Evolutionary conservation across 2,797 vertebrate species (phyloP), one percentile per base, ranked within the genome.

Genomic region (Acropternis orthonyx): DNA sequence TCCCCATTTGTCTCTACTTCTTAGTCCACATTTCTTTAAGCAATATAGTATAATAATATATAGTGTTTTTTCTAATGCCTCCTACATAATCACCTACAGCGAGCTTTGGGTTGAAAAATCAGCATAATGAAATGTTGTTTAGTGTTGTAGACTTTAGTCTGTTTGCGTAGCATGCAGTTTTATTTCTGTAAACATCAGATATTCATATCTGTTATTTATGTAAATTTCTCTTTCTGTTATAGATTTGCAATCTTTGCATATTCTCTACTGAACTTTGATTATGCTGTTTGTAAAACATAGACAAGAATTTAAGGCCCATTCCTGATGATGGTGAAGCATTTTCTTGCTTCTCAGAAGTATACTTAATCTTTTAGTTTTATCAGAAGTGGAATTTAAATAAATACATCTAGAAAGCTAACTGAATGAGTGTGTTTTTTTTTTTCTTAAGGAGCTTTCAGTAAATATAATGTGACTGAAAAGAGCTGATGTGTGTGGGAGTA

Each of bases 221-320:
- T 88, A 94, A 79, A 95, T 94, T 81, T 92, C 55, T 74, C 27
- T 85, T 84, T 92, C 89, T 88, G 63, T 37, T 81, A 90, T 82
- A 92, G 73, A 93, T 96, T 96, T 95, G 85, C 80, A 92, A 20
- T 92, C 80, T 88, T 94, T 90, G 88, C 95, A 88, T 90, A 88
- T 92, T 95, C 52, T 95, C 67, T 90, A 56, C 67, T 93, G 92
- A 96, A 95, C 92, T 96, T 96, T 90, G 79, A 92, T 95, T 96
- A 87, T 93, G 61, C 41, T 90, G 90, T 88, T 96, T 96, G 80
- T 89, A 92, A 95, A 96, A 95, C 91, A 95, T 0, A 90, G 89
- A 67, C 71, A 68, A 51, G 74, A 90, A 79, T 93, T 95, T 94
- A 96, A 79, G 92, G 71, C 67, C 80, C 77, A 21, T 94, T 93